These are phyloP conservation scores for Notarius lentiginosus DNA, from an alignment of 2,113 vertebrate genomes.

Conservation along the genomic window DNA sequence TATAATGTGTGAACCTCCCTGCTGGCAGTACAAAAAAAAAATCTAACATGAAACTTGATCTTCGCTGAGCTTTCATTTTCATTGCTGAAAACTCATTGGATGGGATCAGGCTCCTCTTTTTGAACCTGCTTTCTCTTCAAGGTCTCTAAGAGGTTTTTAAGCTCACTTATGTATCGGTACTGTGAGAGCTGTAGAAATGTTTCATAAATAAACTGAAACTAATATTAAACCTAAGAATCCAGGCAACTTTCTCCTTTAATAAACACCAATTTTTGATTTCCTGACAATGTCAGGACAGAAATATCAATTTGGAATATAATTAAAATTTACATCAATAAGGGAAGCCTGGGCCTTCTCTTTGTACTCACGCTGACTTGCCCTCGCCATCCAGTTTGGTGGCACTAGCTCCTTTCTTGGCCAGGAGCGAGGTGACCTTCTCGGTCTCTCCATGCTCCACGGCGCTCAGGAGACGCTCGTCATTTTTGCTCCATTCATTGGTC, in stretches of 20 bases:
- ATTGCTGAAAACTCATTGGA: neutral
- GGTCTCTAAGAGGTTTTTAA: neutral
- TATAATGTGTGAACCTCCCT: neutral
- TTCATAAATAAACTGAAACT: neutral
- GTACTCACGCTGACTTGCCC: slow-evolving; percentile 93
- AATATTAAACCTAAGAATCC: neutral
- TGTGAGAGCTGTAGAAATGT: neutral
- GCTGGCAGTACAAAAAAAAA: neutral
- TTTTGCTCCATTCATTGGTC: slow-evolving; percentile 96
- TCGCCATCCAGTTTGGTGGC: slow-evolving; percentile 90
- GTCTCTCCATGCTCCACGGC: slow-evolving; percentile 92
- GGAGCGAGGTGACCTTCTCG: slow-evolving; percentile 88
- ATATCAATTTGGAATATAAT: neutral
- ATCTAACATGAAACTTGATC: neutral
- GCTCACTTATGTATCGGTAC: neutral
- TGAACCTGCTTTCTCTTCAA: neutral
- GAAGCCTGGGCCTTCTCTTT: neutral
- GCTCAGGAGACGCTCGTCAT: slow-evolving; percentile 91
- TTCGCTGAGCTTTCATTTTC: neutral
- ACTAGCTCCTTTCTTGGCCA: slow-evolving; percentile 91
- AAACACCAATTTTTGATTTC: neutral
- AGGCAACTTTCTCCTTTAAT: too few species aligned
- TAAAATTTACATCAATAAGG: neutral
- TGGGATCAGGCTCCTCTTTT: neutral
- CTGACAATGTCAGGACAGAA: neutral